Base-by-base conservation (phyloP, 2,888 invertebrate genomes). In the Acronicta psi region DNA sequence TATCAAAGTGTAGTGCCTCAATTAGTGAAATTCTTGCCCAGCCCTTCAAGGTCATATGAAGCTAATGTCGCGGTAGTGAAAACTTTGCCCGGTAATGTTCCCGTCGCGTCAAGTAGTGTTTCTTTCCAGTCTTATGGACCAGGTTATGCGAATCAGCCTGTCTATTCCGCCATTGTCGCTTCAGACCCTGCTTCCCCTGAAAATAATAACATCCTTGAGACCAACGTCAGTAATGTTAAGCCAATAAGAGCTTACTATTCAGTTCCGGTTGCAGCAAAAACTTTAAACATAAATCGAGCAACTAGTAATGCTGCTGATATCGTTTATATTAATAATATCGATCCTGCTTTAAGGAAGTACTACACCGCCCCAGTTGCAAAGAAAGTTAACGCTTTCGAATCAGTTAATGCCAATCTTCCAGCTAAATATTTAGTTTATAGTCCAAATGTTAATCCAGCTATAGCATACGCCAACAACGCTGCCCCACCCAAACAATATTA, bases 31-130 rank as follows among this genome's bases (percentile, higher is more conserved):
- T 38, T 66, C 6, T 42, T 46, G 9, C 37, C 25, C 8, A 34
- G 9, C 25, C 31, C 29, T 38, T 7, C 1, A 7, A 5, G 6
- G 1, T 16, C 66, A 1, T 54, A 41, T 41, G 53, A 63, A 46
- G 11, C 51, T 16, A 41, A 47, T 37, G 8, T 63, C 8, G 68
- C 59, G 5, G 34, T 67, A 4, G 58, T 67, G 38, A 9, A 67
- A 17, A 53, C 31, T 6, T 42, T 67, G 16, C 36, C 58, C 25
- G 23, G 16, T 40, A 1, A 13, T 13, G 8, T 7, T 2, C 10
- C 16, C 3, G 13, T 34, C 2, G 13, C n/a, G 1, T 6, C 13
- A 10, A 41, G 41, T 8, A 17, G 8, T 31, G 44, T 20, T 16
- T 14, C 38, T 25, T 31, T 11, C 14, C 38, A 62, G 10, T 25